These are phyloP conservation scores for Luffia ferchaultella DNA, from an alignment of 2,888 invertebrate species.

Conservation along the genomic window DNA sequence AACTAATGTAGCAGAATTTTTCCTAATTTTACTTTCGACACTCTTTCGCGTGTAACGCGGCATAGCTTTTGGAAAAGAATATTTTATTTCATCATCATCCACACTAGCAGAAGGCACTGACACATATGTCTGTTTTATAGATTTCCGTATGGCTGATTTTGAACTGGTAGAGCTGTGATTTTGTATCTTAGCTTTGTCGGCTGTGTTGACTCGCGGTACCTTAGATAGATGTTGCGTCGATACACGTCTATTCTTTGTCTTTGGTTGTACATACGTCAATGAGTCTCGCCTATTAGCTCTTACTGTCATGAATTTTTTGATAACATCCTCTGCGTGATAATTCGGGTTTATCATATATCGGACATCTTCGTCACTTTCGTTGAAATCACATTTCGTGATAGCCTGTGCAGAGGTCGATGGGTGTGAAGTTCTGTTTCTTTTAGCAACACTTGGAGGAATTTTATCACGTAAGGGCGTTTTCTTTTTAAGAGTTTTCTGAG, in stretches of 20 bases:
- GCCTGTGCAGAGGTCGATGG: constrained; percentile 16
- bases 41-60: neutral
- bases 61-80: constrained; percentile 47
- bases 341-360: constrained; percentile 55
- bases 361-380: constrained; percentile 44
- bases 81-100: constrained; percentile 54
- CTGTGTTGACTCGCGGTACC: constrained; percentile 27
- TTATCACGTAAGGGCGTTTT: constrained; percentile 29
- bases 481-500: constrained; percentile 30
- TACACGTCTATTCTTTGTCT: constrained; percentile 37
- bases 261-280: constrained; percentile 18
- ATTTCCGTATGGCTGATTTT: constrained; percentile 13
- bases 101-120: constrained; percentile 31
- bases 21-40: constrained; percentile 19
- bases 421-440: constrained; percentile 28
- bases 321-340: constrained; percentile 28
- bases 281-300: constrained; percentile 45
- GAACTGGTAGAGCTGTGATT: neutral
- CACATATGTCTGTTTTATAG: constrained; percentile 22
- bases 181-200: constrained; percentile 17
- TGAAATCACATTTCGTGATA: constrained; percentile 21
- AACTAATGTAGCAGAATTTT: too few species aligned
- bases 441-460: constrained; percentile 25
- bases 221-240: constrained; percentile 49
- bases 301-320: constrained; percentile 43